A percentile compares a stretch with the other conserved stretches of the same genome.
Conservation (phyloP, 2,888 invertebrate genomes). For the Tiliacea citrago region DNA sequence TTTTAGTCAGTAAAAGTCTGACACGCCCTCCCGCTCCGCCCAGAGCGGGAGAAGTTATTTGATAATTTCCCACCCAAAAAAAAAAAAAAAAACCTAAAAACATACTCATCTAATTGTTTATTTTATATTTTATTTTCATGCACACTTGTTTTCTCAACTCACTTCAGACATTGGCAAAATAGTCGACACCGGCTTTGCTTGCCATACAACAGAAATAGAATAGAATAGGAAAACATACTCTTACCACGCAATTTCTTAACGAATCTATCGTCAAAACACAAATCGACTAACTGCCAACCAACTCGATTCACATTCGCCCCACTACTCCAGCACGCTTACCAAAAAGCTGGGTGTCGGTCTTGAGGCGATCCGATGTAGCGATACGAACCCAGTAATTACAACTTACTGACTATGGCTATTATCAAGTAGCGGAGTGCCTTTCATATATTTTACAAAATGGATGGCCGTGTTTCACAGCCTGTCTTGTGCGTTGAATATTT, state of each 20-base stretch:
- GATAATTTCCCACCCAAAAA: too few relatives aligned
- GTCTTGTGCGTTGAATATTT: constrained; percentile 85
- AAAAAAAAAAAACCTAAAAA: too few relatives aligned
- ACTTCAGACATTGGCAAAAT: too few relatives aligned
- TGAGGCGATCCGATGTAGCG: constrained; percentile 81
- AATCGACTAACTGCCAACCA: constrained; percentile 39
- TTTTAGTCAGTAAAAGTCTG: too few relatives aligned
- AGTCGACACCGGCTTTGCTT: too few relatives aligned
- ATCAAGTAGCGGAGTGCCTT: constrained; percentile 88
- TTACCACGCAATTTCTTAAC: background rate
- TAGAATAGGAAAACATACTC: too few relatives aligned
- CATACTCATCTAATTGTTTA: too few relatives aligned
- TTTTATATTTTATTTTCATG: too few relatives aligned
- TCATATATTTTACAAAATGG: constrained; percentile 90
- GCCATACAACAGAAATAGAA: too few relatives aligned
- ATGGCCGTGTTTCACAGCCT: constrained; percentile 81
- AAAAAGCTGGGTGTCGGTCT: constrained; percentile 82
- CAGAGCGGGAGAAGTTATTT: too few relatives aligned
- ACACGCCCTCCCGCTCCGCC: too few relatives aligned
- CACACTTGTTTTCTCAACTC: too few relatives aligned
- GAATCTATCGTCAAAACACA: background rate
- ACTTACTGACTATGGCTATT: constrained; percentile 83
- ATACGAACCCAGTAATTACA: constrained; percentile 87
- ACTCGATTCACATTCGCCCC: constrained; percentile 58
- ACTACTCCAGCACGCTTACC: constrained; percentile 71